Evolutionary conservation across 1,140 invertebrate genomes (phyloP), one percentile per base, ranked within the genome.

Genomic region (Listronotus oregonensis): DNA sequence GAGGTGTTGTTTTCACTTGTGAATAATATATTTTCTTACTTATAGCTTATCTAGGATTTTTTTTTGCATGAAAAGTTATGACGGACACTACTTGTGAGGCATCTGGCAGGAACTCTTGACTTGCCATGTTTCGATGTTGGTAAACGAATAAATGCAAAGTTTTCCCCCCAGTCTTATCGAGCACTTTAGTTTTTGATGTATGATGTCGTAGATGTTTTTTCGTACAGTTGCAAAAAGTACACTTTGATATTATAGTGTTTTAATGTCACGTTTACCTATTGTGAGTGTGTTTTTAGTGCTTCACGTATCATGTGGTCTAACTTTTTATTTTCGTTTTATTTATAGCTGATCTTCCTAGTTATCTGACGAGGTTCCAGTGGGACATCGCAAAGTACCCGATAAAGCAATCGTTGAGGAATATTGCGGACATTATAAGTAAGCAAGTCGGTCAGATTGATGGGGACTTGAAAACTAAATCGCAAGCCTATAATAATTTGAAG

Each of bases 331-430:
- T 17, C 46, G 37, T 64, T 56, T 58, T n/a, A 47, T 60, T 73
- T 73, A 51, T 77, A 98, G 96, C 89, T 82, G 96, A 98, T 83
- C 85, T 98, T 77, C 88, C 90, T 39, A 89, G 87, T 52, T 99
- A 99, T 81, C 84, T 99, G 76, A 98, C 95, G 46, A 89, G 92
- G 78, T 99, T 99, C 85, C 92, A 96, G 83, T 99, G 97, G 98
- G 97, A 99, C 80, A 92, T 97, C 86, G 97, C 98, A 67, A 99
- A 99, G 81, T 99, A 99, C 84, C 97, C 98, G 17, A 93, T 97
- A 74, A 98, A 99, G 84, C 97, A 99, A 81, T 96, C 96, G 31
- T 82, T 99, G 61, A 89, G 94, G 75, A 95, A 95, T 75, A 95
- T 99, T 73, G 92, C 95, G 64, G 97, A 99, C 80, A 98, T 98